Base-by-base conservation (phyloP, 2,113 vertebrate genomes). In the Otocyon megalotis region DNA sequence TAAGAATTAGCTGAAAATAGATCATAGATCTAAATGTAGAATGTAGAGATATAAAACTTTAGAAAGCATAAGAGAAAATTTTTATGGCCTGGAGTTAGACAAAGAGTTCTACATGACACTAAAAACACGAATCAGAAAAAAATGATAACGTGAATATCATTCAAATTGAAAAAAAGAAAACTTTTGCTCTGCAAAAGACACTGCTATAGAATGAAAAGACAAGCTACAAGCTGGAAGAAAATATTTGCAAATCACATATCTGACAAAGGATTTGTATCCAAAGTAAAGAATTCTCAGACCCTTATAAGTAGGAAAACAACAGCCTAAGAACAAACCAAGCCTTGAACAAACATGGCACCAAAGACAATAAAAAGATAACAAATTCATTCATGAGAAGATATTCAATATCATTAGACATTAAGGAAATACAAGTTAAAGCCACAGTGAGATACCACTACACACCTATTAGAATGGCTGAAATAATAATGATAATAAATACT, bases 41-140 rank as follows among this genome's bases (percentile, higher is more conserved):
- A 19, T 77, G 8, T 32, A 71, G 76, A 79, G 50, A 20, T 35
- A 19, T 62, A 16, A n/a, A 16, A 67, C 16, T 94, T 90, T 32
- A 87, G 85, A 43, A 90, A 67, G 50, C 20, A 54, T 0, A 84
- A 35, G 43, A 56, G 48, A 50, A 37, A 56, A 22, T 24, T 22
- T 84, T 88, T 88, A 50, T 88, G 86, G 43, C 60, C n/a, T 72
- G 2, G 20, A 71, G 5, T 96, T 80, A 93, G 87, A 90, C 67
- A 77, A 50, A 85, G 62, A 74, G 19, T 74, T 91, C 77, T 85
- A 43, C 74, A 20, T 28, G 90, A 65, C 35, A 65, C 60, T 48
- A 69, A 81, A 88, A 90, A 37, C 19, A 53, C 74, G 74, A 88
- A 19, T 94, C n/a, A 76, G 50, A 79, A 94, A 81, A 80, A 17